Evolutionary conservation across 2,888 invertebrate species (phyloP).

Genomic region (Branchinecta sandiegonensis): DNA sequence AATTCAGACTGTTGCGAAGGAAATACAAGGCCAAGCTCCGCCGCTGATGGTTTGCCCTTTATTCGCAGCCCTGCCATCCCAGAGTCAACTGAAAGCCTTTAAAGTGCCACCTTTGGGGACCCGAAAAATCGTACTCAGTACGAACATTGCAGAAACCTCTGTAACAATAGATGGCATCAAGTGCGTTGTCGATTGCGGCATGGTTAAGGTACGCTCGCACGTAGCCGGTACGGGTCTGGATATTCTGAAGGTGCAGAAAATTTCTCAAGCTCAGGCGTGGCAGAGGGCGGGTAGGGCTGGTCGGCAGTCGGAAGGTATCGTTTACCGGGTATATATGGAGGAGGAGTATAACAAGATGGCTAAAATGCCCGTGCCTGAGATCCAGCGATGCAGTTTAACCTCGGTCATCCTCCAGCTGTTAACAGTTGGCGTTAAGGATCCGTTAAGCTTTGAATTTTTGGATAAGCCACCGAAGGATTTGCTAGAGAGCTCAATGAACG

Average conservation of each 20-base stretch:
- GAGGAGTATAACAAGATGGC: constrained; percentile 55
- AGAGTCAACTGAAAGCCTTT: constrained; percentile 39
- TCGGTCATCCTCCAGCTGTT: constrained; percentile 66
- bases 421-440: constrained; percentile 60
- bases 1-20: constrained; percentile 28
- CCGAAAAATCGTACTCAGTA: constrained; percentile 43
- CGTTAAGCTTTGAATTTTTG: constrained; percentile 72
- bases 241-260: constrained; percentile 57
- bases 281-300: constrained; percentile 87
- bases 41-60: constrained; percentile 52
- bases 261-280: constrained; percentile 84
- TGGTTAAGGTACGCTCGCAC: constrained; percentile 76
- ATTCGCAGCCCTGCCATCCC: constrained; percentile 41
- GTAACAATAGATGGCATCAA: constrained; percentile 58
- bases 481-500: constrained; percentile 35
- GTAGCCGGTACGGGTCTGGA: constrained; percentile 69
- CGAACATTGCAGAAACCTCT: constrained; percentile 47
- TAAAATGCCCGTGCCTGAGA: constrained; percentile 68
- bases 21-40: constrained; percentile 43
- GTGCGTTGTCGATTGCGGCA: constrained; percentile 79
- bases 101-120: constrained; percentile 35
- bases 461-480: constrained; percentile 63
- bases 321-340: constrained; percentile 73
- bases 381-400: constrained; percentile 54
- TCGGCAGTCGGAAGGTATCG: constrained; percentile 64